phyloP scores from a whole-genome alignment of 2,888 invertebrate species.

The Argyra leucocephala region DNA sequence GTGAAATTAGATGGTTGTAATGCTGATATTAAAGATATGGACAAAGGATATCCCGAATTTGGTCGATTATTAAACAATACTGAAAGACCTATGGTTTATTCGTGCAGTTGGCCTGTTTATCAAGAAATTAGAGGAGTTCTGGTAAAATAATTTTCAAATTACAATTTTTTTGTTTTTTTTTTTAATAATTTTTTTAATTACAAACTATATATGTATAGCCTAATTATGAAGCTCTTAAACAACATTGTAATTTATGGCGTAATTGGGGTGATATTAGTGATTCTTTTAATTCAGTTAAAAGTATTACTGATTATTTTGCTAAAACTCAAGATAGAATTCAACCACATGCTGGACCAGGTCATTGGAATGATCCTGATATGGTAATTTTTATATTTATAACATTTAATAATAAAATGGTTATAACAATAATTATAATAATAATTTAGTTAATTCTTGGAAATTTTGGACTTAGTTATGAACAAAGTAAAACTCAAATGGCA shows the following conservation, averaged over 20 bases:
- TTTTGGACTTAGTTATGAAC: slow-evolving; percentile 55
- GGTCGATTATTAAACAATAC: slow-evolving; percentile 58
- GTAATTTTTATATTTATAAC: slow-evolving; percentile 36
- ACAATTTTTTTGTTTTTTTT: too few relatives aligned
- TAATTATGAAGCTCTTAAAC: slow-evolving; percentile 47
- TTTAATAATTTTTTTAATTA: too few relatives aligned
- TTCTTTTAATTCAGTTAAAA: slow-evolving; percentile 48
- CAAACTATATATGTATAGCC: too few relatives aligned
- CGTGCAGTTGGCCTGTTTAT: slow-evolving; percentile 76
- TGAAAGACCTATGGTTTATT: slow-evolving; percentile 67
- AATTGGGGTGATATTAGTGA: slow-evolving; percentile 59
- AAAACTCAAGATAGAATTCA: slow-evolving; percentile 51
- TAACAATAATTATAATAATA: neutral
- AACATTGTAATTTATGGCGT: slow-evolving; percentile 57
- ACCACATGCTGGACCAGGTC: slow-evolving; percentile 54
- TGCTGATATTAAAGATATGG: slow-evolving; percentile 51
- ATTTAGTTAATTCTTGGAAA: slow-evolving; percentile 52
- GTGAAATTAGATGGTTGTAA: slow-evolving; percentile 74
- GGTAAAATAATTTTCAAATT: slow-evolving; percentile 41
- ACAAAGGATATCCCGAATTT: slow-evolving; percentile 61
- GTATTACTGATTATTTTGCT: slow-evolving; percentile 53
- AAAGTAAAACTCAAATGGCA: slow-evolving; percentile 63
- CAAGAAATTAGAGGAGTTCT: slow-evolving; percentile 47
- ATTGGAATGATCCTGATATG: slow-evolving; percentile 67
- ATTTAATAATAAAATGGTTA: neutral